phyloP scores from a whole-genome alignment of 2,113 vertebrate species.

The Cathartes aura region DNA sequence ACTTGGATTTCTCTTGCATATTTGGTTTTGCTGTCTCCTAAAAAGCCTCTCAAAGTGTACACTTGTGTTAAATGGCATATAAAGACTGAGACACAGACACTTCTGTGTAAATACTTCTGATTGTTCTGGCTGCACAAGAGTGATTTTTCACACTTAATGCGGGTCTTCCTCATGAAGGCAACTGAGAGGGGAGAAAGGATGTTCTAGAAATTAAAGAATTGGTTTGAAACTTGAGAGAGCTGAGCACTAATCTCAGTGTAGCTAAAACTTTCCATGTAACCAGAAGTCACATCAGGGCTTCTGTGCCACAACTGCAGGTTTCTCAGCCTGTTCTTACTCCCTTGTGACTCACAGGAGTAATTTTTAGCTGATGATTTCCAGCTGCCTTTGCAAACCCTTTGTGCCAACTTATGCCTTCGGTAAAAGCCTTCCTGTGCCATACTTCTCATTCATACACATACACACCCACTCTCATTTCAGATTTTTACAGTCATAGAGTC shows the following conservation, averaged over 20 bases:
- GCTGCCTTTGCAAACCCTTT: neutral
- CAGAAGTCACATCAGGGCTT: neutral
- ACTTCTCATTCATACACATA: neutral
- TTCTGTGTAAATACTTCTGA: neutral
- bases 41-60: neutral
- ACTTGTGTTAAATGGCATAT: neutral
- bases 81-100: neutral
- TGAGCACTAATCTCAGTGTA: neutral
- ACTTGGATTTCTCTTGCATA: neutral
- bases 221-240: neutral
- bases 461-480: neutral
- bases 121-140: neutral
- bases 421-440: neutral
- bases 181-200: neutral
- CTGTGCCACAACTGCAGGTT: neutral
- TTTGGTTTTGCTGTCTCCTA: neutral
- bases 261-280: neutral
- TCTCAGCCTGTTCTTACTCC: neutral
- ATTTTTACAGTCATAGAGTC: neutral
- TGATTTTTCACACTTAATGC: neutral
- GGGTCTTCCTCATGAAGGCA: neutral
- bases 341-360: neutral
- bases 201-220: neutral
- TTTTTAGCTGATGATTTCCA: constrained; percentile 12
- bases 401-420: neutral